Evolutionary conservation across 2,797 vertebrate species (phyloP).

Genomic region (Potorous gilbertii): DNA sequence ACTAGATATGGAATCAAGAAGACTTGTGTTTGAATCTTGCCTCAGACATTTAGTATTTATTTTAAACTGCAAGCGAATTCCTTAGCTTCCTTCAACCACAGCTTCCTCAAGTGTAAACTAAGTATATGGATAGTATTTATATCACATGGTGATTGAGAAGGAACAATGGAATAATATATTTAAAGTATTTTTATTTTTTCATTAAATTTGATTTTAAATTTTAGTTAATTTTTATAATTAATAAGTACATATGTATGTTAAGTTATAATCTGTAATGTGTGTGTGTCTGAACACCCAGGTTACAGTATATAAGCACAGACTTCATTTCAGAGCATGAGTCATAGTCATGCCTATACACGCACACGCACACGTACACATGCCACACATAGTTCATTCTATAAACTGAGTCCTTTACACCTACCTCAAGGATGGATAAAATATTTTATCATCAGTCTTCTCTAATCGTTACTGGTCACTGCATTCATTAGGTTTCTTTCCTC

Average conservation of each 20-base stretch:
- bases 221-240: neutral
- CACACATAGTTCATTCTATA: neutral
- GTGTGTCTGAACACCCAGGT: neutral
- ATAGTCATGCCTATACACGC: accelerated
- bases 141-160: neutral
- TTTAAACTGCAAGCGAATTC: neutral
- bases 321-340: too few relatives aligned
- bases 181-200: neutral
- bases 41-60: neutral
- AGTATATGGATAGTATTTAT: neutral
- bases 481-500: neutral
- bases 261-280: neutral
- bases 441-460: neutral
- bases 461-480: neutral
- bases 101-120: neutral
- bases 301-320: neutral
- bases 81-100: neutral
- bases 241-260: neutral
- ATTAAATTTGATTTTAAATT: neutral
- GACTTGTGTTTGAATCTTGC: neutral
- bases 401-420: neutral
- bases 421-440: neutral
- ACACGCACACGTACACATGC: neutral
- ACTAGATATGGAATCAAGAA: neutral
- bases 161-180: neutral